Percentiles rank a stretch among this genome's conserved stretches.
Evolutionary conservation across 2,797 vertebrate species (phyloP).

Genomic region (Spatula versicolor): DNA sequence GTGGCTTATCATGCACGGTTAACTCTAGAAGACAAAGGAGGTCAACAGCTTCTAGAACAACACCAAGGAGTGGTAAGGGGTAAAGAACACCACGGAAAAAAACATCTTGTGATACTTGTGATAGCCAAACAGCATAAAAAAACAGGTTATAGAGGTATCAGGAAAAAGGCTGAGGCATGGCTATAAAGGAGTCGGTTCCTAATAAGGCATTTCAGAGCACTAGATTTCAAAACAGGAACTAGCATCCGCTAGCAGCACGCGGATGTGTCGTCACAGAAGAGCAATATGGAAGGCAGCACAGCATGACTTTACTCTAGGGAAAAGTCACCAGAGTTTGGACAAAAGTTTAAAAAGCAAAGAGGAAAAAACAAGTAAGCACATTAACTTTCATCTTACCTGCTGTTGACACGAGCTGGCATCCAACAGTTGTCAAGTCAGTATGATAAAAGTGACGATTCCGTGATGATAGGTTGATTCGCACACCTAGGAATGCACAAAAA

Average conservation of each 20-base stretch:
- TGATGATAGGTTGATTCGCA: background rate
- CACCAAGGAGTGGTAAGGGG: background rate
- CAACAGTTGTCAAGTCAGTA: background rate
- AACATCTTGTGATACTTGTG: background rate
- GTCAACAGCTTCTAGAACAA: background rate
- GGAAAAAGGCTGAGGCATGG: background rate
- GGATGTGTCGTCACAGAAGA: background rate
- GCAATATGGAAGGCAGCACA: background rate
- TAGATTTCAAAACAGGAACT: background rate
- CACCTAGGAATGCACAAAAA: background rate
- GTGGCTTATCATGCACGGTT: background rate
- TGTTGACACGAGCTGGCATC: background rate
- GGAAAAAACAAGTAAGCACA: background rate
- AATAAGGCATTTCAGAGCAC: background rate
- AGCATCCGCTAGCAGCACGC: background rate
- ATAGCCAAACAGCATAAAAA: background rate
- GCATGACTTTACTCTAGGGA: background rate
- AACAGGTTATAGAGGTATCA: background rate
- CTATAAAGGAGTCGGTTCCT: background rate
- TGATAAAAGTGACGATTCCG: background rate
- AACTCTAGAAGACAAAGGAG: background rate
- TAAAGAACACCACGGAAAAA: background rate
- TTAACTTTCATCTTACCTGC: constrained; percentile 39
- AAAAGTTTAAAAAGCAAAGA: constrained; percentile 16
- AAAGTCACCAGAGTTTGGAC: background rate